Evolutionary conservation across 2,888 invertebrate species (phyloP).

Genomic region (Nysson spinosus): DNA sequence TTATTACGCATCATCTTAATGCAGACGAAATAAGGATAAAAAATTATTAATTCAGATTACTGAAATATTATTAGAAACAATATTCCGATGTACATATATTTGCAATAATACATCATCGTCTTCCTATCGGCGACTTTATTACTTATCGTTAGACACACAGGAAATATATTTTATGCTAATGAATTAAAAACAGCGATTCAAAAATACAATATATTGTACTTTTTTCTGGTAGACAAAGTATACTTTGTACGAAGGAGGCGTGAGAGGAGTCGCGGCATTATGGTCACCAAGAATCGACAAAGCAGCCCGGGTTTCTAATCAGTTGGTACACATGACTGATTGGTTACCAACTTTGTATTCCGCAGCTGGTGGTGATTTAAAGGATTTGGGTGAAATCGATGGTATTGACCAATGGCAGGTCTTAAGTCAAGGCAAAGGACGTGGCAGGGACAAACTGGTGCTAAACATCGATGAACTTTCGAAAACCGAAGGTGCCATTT

Average conservation of each 20-base stretch:
- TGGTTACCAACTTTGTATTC: slow-evolving; percentile 85
- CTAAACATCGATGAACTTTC: slow-evolving; percentile 79
- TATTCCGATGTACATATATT: not conserved
- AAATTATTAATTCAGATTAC: too few relatives aligned
- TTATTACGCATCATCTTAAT: too few relatives aligned
- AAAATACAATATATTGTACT: not conserved
- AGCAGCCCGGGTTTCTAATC: slow-evolving; percentile 80
- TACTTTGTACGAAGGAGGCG: slow-evolving; percentile 86
- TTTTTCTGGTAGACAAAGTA: slow-evolving; percentile 80
- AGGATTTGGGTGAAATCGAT: slow-evolving; percentile 74
- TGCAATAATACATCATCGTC: too few relatives aligned
- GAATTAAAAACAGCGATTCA: not conserved
- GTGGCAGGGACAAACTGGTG: slow-evolving; percentile 77
- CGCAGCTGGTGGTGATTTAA: slow-evolving; percentile 80
- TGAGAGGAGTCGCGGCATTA: slow-evolving; percentile 82
- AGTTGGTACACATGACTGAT: slow-evolving; percentile 84
- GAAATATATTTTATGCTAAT: too few relatives aligned
- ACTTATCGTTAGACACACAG: too few relatives aligned
- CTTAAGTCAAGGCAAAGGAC: slow-evolving; percentile 72
- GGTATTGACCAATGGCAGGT: slow-evolving; percentile 79
- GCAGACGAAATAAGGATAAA: too few relatives aligned
- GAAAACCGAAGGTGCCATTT: slow-evolving; percentile 72
- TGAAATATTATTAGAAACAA: too few relatives aligned
- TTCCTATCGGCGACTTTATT: not conserved
- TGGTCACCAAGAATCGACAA: slow-evolving; percentile 82